A percentile compares a stretch with the other conserved stretches of the same genome.
Evolutionary conservation across 2,888 invertebrate species (phyloP).

Genomic region (Pseudeuparius sepicola): DNA sequence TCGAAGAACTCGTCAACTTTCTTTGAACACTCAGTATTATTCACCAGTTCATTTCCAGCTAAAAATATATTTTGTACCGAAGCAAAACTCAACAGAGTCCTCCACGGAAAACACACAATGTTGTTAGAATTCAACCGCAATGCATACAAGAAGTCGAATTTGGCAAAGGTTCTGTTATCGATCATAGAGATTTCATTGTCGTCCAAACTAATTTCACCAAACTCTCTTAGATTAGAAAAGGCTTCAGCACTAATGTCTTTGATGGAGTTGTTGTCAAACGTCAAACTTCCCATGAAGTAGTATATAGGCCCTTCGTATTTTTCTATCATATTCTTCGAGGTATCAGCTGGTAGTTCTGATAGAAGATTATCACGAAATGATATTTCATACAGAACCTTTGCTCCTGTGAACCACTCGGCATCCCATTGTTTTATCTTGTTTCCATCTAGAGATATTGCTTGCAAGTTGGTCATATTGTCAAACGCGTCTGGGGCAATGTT

Average conservation of each 20-base stretch:
- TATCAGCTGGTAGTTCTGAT: not conserved
- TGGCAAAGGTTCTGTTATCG: too few relatives aligned
- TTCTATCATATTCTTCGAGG: not conserved
- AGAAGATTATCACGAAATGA: not conserved
- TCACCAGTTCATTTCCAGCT: too few relatives aligned
- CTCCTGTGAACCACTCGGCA: constrained; percentile 19
- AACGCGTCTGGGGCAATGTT: constrained; percentile 18
- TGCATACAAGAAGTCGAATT: too few relatives aligned
- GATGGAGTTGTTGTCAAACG: constrained; percentile 21
- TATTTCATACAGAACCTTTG: constrained; percentile 19
- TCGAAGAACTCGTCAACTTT: too few relatives aligned
- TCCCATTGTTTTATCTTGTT: constrained; percentile 18
- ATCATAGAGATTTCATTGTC: too few relatives aligned
- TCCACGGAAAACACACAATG: too few relatives aligned
- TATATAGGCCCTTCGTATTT: not conserved
- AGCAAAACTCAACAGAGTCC: too few relatives aligned
- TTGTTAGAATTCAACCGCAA: too few relatives aligned
- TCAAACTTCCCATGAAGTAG: not conserved
- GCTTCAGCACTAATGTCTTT: constrained; percentile 19
- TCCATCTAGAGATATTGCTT: constrained; percentile 22
- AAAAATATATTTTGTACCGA: too few relatives aligned
- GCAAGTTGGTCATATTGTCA: constrained; percentile 18
- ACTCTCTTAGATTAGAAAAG: constrained; percentile 19
- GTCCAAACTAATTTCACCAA: constrained; percentile 21
- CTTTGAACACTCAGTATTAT: too few relatives aligned